Evolutionary conservation across 2,797 vertebrate genomes (phyloP).

Genomic region (Cheirogaleus major): DNA sequence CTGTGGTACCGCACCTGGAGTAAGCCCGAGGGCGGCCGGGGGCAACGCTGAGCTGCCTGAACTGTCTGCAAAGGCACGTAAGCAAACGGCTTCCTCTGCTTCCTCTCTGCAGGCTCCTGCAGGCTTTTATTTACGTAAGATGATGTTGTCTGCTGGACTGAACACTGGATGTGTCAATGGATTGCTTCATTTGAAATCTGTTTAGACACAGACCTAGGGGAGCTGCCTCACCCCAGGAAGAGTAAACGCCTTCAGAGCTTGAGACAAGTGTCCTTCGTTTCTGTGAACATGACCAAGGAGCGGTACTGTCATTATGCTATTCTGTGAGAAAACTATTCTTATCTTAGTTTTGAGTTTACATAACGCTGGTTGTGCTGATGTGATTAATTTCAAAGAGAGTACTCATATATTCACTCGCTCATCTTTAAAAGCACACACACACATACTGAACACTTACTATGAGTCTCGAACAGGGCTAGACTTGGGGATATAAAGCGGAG

Average conservation of each 20-base stretch:
- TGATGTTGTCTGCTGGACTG: neutral
- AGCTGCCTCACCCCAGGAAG: neutral
- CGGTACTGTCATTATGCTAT: neutral
- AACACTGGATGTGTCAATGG: neutral
- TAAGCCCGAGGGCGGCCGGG: neutral
- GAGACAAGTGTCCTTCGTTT: neutral
- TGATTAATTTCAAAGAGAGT: neutral
- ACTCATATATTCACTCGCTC: neutral
- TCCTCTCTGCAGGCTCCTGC: neutral
- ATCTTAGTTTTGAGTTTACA: neutral
- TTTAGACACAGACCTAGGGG: neutral
- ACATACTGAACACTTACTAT: neutral
- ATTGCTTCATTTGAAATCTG: conserved; percentile 41
- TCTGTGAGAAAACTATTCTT: neutral
- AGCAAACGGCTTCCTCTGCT: neutral
- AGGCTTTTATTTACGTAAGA: neutral
- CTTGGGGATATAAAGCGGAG: neutral
- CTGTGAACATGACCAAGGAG: neutral
- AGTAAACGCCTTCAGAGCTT: neutral
- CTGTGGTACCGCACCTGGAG: neutral
- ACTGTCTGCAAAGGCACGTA: neutral
- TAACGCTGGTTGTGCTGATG: neutral
- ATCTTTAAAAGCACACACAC: neutral
- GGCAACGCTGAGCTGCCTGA: neutral
- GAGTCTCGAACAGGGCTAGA: neutral